Conservation (phyloP, 2,113 vertebrate genomes). For the Dissostichus mawsoni region DNA sequence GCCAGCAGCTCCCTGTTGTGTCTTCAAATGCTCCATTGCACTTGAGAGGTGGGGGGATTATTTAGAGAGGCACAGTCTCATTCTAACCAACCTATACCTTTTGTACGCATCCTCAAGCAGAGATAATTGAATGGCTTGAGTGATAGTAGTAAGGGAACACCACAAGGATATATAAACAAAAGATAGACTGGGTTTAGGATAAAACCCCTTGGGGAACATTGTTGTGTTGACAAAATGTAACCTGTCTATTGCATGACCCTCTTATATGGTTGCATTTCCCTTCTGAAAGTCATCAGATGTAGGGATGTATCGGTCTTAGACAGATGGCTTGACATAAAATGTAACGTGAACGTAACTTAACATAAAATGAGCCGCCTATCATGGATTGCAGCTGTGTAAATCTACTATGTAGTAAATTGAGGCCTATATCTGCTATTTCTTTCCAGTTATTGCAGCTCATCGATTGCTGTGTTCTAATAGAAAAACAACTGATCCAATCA, state of each 20-base stretch:
- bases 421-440: neutral
- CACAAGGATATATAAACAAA: slow-evolving; percentile 3
- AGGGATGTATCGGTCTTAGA: slow-evolving; percentile 9
- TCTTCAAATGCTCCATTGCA: slow-evolving; percentile 61
- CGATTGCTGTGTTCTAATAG: neutral
- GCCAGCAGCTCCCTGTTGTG: slow-evolving; percentile 50
- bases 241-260: neutral
- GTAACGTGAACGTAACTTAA: neutral
- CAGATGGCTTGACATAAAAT: slow-evolving; percentile 45
- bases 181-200: neutral
- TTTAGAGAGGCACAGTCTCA: slow-evolving; percentile 17
- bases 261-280: neutral
- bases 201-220: neutral
- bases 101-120: slow-evolving; percentile 2
- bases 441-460: neutral
- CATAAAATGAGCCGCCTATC: slow-evolving; percentile 23
- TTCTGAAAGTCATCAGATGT: slow-evolving; percentile 22
- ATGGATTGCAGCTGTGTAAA: slow-evolving; percentile 24
- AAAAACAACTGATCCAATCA: neutral
- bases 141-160: slow-evolving; percentile 22
- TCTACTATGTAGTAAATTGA: slow-evolving; percentile 4
- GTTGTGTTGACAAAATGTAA: slow-evolving; percentile 1
- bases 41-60: neutral
- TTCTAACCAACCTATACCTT: slow-evolving; percentile 28
- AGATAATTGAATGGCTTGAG: slow-evolving; percentile 48